Conservation (phyloP, 2,888 invertebrate genomes). For the Biston betularia region DNA sequence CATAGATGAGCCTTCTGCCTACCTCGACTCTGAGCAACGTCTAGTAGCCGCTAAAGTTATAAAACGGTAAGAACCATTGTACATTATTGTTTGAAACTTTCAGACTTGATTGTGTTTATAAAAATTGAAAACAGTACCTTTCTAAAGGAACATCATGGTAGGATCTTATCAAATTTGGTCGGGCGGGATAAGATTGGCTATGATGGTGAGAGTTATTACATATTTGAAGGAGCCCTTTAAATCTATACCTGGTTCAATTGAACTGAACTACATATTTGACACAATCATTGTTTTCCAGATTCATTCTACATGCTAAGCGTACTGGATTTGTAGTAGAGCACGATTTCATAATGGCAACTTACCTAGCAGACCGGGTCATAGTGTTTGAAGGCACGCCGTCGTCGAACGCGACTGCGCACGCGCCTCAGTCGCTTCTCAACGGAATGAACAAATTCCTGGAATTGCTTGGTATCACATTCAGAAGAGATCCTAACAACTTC, state of each 20-base stretch:
- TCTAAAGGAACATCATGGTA: too few species aligned
- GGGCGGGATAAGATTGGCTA: too few species aligned
- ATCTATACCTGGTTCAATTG: too few species aligned
- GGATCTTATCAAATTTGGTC: too few species aligned
- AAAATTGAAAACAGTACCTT: too few species aligned
- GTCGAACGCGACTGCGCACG: constrained; percentile 94
- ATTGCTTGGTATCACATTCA: constrained; percentile 98
- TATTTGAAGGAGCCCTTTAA: too few species aligned
- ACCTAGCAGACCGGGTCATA: constrained; percentile 98
- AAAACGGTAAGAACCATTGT: constrained; percentile 89
- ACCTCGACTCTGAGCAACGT: constrained; percentile 99
- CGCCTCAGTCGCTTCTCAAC: constrained; percentile 96
- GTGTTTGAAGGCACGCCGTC: constrained; percentile 99
- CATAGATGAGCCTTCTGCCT: constrained; percentile 99
- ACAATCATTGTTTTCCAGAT: constrained; percentile 78
- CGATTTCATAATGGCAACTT: constrained; percentile 99
- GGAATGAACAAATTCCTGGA: constrained; percentile 99
- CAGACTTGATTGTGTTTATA: too few species aligned
- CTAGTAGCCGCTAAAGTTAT: constrained; percentile 99
- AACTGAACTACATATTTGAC: background rate
- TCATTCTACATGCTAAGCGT: constrained; percentile 99
- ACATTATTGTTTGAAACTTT: background rate
- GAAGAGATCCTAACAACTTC: constrained; percentile 99
- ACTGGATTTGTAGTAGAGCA: constrained; percentile 99
- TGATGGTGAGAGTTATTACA: too few species aligned